Conservation (phyloP, 2,113 vertebrate species). For the Progne subis region DNA sequence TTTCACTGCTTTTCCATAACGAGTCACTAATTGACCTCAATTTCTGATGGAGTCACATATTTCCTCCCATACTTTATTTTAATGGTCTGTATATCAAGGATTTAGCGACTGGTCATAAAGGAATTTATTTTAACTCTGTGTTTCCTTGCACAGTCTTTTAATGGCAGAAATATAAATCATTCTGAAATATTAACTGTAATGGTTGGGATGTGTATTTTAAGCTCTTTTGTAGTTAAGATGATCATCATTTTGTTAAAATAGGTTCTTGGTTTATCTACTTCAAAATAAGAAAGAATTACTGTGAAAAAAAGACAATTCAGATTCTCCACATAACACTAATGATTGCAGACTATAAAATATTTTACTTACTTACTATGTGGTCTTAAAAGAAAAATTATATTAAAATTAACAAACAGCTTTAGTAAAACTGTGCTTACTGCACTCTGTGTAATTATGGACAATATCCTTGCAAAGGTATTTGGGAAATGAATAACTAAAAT, state of each 20-base stretch:
- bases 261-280: constrained; percentile 11
- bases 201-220: constrained; percentile 24
- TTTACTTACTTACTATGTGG: not conserved
- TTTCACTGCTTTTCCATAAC: constrained; percentile 73
- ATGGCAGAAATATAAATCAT: constrained; percentile 52
- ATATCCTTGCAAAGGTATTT: not conserved
- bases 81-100: constrained; percentile 61
- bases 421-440: not conserved
- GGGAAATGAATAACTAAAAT: not conserved
- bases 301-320: not conserved
- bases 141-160: constrained; percentile 39
- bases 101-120: constrained; percentile 58
- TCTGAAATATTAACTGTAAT: constrained; percentile 33
- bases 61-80: constrained; percentile 71
- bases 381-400: not conserved
- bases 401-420: not conserved
- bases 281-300: not conserved
- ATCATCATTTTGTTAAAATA: constrained; percentile 43
- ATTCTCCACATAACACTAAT: not conserved
- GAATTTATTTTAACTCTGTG: constrained; percentile 67
- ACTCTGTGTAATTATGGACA: not conserved
- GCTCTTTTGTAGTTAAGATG: constrained; percentile 21
- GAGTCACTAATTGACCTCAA: constrained; percentile 78
- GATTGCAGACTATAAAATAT: not conserved
- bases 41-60: constrained; percentile 70